These are phyloP conservation scores for Beris morrisii DNA, from an alignment of 2,888 invertebrate genomes.

Conservation along the genomic window DNA sequence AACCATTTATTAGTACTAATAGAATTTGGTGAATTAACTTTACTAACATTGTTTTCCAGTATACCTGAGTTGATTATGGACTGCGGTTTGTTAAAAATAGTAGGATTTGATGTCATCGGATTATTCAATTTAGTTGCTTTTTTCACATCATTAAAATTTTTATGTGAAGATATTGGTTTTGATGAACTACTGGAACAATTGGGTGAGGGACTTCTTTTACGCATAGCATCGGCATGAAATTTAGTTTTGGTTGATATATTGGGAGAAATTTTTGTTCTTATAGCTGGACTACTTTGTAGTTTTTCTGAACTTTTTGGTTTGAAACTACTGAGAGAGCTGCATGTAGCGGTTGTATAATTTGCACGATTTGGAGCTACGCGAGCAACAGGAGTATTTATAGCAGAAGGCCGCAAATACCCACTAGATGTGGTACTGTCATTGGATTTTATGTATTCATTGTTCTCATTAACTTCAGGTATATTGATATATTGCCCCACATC, in stretches of 20 bases:
- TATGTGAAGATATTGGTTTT: background rate
- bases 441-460: constrained; percentile 65
- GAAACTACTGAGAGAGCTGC: constrained; percentile 51
- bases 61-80: background rate
- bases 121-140: constrained; percentile 23
- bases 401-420: constrained; percentile 73
- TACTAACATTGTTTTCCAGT: constrained; percentile 16
- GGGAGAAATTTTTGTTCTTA: background rate
- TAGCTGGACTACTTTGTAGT: no score
- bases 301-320: constrained; percentile 45
- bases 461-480: constrained; percentile 62
- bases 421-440: constrained; percentile 68
- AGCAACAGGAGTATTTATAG: constrained; percentile 66
- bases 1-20: constrained; percentile 9
- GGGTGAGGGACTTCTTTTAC: constrained; percentile 42
- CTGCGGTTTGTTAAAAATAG: constrained; percentile 18
- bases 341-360: constrained; percentile 41
- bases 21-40: constrained; percentile 39
- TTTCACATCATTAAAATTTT: background rate
- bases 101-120: constrained; percentile 15
- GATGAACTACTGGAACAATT: constrained; percentile 4
- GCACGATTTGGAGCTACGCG: constrained; percentile 54
- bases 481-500: constrained; percentile 62
- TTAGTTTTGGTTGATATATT: background rate
- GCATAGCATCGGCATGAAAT: constrained; percentile 23